These are phyloP conservation scores for Grallaria varia DNA, from an alignment of 2,113 vertebrate species.

Conservation along the genomic window DNA sequence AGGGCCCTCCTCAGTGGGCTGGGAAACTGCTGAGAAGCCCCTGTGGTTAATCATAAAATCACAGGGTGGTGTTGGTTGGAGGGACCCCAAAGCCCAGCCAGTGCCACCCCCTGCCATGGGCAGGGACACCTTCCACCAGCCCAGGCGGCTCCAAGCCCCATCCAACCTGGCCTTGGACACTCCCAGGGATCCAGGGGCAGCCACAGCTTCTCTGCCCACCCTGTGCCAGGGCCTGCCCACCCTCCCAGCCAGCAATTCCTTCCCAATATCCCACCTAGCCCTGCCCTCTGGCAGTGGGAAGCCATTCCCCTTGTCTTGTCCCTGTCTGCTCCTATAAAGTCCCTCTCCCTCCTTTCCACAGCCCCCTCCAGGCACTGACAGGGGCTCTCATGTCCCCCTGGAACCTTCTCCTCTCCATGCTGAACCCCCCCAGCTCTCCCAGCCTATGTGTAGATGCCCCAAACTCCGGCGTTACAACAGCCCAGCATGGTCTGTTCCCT, in stretches of 20 bases:
- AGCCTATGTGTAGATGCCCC: neutral
- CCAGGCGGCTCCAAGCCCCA: neutral
- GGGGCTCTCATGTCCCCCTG: neutral
- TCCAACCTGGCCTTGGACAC: neutral
- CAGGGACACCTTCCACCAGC: neutral
- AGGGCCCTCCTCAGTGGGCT: fast-evolving
- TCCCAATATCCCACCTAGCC: fast-evolving
- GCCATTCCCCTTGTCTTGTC: neutral
- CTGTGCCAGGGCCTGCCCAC: neutral
- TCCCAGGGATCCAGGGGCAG: neutral
- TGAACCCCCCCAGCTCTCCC: neutral
- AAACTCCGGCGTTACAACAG: neutral
- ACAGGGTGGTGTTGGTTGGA: neutral
- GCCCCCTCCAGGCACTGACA: fast-evolving
- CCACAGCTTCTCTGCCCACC: neutral
- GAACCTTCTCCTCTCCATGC: too few species aligned
- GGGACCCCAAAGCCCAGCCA: neutral
- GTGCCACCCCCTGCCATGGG: neutral
- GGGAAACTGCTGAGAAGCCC: neutral
- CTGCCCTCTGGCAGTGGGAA: neutral
- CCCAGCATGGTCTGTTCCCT: neutral
- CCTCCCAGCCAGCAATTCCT: neutral
- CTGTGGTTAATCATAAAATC: neutral
- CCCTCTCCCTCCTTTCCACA: neutral
- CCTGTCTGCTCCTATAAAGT: neutral